Evolutionary conservation across 2,888 invertebrate genomes (phyloP).

Genomic region (Drosophila buzzatii): DNA sequence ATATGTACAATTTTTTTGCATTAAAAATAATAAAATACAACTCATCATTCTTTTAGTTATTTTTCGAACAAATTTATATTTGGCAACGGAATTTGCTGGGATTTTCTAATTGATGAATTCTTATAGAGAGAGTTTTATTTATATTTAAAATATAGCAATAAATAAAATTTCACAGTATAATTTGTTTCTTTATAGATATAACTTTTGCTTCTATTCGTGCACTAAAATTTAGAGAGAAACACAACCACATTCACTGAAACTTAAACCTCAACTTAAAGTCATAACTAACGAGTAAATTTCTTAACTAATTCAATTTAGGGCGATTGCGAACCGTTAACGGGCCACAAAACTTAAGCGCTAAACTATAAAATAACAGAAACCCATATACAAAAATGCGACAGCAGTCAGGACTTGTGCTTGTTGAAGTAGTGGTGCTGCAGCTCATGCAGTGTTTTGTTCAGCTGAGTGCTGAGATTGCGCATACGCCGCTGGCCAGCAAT

Average conservation of each 20-base stretch:
- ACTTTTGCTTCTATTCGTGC: neutral
- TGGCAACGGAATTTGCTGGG: too few relatives aligned
- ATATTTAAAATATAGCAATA: too few relatives aligned
- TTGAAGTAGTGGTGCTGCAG: slow-evolving; percentile 34
- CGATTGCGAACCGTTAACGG: slow-evolving; percentile 21
- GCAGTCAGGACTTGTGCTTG: slow-evolving; percentile 34
- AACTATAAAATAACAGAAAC: slow-evolving; percentile 2
- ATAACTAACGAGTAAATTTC: neutral
- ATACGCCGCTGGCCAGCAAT: slow-evolving; percentile 50
- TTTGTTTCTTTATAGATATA: too few relatives aligned
- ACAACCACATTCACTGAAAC: neutral
- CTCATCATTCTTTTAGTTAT: too few relatives aligned
- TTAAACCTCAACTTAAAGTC: neutral
- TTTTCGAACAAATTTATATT: too few relatives aligned
- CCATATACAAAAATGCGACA: slow-evolving; percentile 44
- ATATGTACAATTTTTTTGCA: too few relatives aligned
- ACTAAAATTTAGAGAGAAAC: neutral
- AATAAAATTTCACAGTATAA: neutral
- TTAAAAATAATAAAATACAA: too few relatives aligned
- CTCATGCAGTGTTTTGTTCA: slow-evolving; percentile 21
- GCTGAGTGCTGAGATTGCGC: slow-evolving; percentile 62
- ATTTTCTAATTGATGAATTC: too few relatives aligned
- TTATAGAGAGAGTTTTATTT: too few relatives aligned
- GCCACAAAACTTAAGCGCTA: slow-evolving; percentile 17
- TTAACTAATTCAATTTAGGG: slow-evolving; percentile 6